Base-by-base conservation (phyloP, 1,140 invertebrate species). In the Bilobella aurantiaca region DNA sequence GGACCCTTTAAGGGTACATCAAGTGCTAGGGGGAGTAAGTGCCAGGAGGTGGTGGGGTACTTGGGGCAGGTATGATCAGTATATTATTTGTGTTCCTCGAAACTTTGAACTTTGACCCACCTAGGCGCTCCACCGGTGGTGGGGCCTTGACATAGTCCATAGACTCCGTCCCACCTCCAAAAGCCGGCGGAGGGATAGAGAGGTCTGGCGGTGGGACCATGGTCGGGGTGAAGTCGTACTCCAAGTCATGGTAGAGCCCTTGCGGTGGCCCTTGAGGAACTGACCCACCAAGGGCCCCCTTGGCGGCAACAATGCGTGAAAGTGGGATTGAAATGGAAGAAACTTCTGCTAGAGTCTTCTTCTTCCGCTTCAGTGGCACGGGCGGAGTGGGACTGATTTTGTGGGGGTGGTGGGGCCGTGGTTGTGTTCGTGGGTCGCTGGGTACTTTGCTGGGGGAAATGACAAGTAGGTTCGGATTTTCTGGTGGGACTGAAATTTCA, bases 141-240 rank as follows among this genome's bases (percentile, higher is more conserved):
- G 5, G 12, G 49, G 14, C 12, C 5, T 5, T 53, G 49, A 16
- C 62, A n/a, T n/a, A n/a, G n/a, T n/a, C n/a, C n/a, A n/a, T n/a
- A n/a, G n/a, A n/a, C n/a, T n/a, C n/a, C 47, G 56, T 56, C 49
- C 47, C 30, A 34, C 29, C 30, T 25, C 47, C 57, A 16, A 56
- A 64, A 25, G 64, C 58, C 1, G 64, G 64, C 31, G 64, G 59
- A 5, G 64, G 58, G n/a, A 47, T 29, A 53, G 64, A 61, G 21
- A 66, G 46, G 5, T 61, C 64, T 23, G 32, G 29, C 5, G 58
- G 58, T 53, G 49, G 49, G 25, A 53, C 49, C 49, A 53, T 53
- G 5, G 12, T 23, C 8, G 49, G 49, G 5, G 49, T 53, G 49
- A 53, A 53, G 25, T 53, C 49, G 25, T 53, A 53, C 5, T 53